Base-by-base conservation (phyloP, 2,113 vertebrate species). In the Lates calcarifer region DNA sequence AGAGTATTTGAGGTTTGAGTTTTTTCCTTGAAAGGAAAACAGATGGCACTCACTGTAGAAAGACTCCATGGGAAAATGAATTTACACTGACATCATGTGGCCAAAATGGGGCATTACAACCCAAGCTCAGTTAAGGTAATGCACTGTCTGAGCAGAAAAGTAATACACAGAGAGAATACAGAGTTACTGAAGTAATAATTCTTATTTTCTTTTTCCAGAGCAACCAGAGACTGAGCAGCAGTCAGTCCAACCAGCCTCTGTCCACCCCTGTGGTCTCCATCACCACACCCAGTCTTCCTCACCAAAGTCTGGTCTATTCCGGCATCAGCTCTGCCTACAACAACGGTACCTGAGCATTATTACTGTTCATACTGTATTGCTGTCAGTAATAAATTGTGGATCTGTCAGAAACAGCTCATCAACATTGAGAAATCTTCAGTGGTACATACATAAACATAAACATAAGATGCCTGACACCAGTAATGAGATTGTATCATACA, bases 201-300 rank as follows among this genome's bases (percentile, higher is more conserved):
- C 65, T 51, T 58, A 1, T 74, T 0, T 53, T 26, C 12, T 56
- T 57, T 56, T 77, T 91, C 6, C 93, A 97, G 96, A 96, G 94
- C 57, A 94, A 95, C 87, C 96, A 98, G 60, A 95, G 96, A 94
- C 96, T 96, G 92, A 96, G 92, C 89, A 96, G 95, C 86, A 96
- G 95, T 83, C 96, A 96, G 91, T 95, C 97, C 82, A 93, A 93
- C 43, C 97, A 98, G 77, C 91, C 96, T 61, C 94, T 98, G n/a
- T 96, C 96, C 84, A 98, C 98, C 5, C 98, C 97, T 0, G 96
- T 98, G 83, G 97, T 99, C 84, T 98, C 97, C 7, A 96, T 98
- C 87, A 95, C 95, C 55, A 98, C 97, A n/a, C 97, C 97, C 6
- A 98, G 97, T 82, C 90, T 98, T 91, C 94, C 96, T 28, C 96